Evolutionary conservation across 2,797 vertebrate genomes (phyloP), one percentile per base, ranked within the genome.

Genomic region (Siniperca scherzeri): DNA sequence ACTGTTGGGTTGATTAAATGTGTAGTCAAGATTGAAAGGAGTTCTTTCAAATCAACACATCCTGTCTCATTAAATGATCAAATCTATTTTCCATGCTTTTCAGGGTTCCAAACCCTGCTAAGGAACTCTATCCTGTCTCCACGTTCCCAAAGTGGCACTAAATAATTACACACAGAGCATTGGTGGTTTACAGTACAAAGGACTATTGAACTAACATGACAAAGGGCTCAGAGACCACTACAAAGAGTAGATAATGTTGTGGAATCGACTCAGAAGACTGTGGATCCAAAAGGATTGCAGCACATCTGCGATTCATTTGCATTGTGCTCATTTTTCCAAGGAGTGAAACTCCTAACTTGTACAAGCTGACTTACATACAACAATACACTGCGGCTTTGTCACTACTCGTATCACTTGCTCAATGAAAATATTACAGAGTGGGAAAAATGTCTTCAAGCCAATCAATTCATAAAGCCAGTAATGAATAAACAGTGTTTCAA

Each of bases 151-250:
- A 89, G 84, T 90, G 88, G 74, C 77, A 83, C 77, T 88, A 91
- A 93, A 92, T 91, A 91, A 90, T 80, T 61, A 62, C 81, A 87
- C 88, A 90, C 72, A 83, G 80, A 91, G 90, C 88, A 80, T 67
- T 80, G 84, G 87, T 88, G 92, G 84, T 81, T 87, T 81, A 70
- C 77, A 69, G 81, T 88, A 81, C 83, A 89, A 64, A 88, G 78
- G 82, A 81, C 89, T 84, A 92, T 86, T 93, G 89, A 92, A 91
- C 87, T 89, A 93, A 95, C 87, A 70, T 86, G 90, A 93, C 92
- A 92, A 94, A 93, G 88, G 85, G 78, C 86, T 90, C 85, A 78
- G 74, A 88, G 79, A 90, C 81, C 84, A 86, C 82, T 80, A 85
- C 71, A 87, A 90, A 91, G 81, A 80, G 62, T 62, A 86, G 74